Evolutionary conservation across 2,797 vertebrate species (phyloP).

Genomic region (Jordanella pulchra): DNA sequence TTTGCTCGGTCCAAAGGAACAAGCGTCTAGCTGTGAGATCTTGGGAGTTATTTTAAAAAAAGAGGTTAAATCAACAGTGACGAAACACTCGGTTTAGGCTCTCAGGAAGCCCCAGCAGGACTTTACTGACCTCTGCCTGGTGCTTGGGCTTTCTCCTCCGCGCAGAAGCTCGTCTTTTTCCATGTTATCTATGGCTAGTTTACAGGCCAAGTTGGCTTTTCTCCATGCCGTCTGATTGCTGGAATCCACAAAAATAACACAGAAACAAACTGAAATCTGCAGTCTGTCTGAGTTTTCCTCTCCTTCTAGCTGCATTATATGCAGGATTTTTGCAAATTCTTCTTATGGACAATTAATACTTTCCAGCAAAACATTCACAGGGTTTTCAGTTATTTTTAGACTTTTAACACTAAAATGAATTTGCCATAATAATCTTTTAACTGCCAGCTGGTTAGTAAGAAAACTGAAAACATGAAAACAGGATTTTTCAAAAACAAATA

Average conservation of each 20-base stretch:
- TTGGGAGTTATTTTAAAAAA: background rate
- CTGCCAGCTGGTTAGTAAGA: background rate
- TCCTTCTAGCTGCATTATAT: background rate
- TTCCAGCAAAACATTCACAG: background rate
- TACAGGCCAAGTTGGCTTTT: slow-evolving; percentile 93
- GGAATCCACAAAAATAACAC: slow-evolving; percentile 20
- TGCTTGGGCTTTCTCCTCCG: slow-evolving; percentile 69
- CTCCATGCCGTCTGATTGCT: slow-evolving; percentile 97
- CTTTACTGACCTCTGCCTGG: slow-evolving; percentile 83
- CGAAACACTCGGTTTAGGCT: background rate
- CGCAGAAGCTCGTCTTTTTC: slow-evolving; percentile 91
- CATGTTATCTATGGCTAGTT: slow-evolving; percentile 88
- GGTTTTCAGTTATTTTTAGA: background rate
- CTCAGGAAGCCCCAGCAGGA: background rate
- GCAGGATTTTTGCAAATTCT: background rate
- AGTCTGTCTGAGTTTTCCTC: background rate
- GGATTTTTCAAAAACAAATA: too few relatives aligned
- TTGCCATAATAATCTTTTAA: background rate
- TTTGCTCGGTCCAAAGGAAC: background rate
- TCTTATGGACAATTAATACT: background rate
- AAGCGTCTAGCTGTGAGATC: background rate
- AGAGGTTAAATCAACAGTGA: background rate
- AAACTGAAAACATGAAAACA: background rate
- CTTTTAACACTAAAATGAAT: too few relatives aligned
- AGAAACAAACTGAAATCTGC: background rate